Percentiles rank a stretch among this genome's conserved stretches.
Conservation (phyloP, 2,113 vertebrate species). For the Prunella himalayana region DNA sequence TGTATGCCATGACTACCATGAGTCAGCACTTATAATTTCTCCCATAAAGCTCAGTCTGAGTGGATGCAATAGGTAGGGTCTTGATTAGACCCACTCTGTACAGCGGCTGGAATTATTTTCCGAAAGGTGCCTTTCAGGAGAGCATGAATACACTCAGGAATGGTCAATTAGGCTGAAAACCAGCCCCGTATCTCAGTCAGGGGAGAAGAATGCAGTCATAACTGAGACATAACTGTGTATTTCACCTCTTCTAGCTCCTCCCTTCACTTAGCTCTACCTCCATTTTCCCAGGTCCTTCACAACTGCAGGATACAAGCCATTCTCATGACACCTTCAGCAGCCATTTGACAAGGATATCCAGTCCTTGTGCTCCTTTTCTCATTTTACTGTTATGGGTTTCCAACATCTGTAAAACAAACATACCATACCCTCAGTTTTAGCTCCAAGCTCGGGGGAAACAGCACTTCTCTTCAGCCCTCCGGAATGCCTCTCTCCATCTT, state of each 20-base stretch:
- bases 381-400: background rate
- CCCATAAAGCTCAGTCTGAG: background rate
- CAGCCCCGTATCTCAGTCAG: background rate
- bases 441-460: background rate
- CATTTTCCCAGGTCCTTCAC: background rate
- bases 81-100: background rate
- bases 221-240: background rate
- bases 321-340: background rate
- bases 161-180: background rate
- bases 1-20: fast-evolving
- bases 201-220: background rate
- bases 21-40: background rate
- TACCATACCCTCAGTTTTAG: background rate
- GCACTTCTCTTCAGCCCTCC: background rate
- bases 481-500: background rate
- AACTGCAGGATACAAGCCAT: background rate
- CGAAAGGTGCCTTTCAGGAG: background rate
- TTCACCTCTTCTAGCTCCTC: background rate
- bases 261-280: background rate
- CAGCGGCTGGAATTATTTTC: background rate
- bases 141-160: background rate
- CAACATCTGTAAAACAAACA: background rate
- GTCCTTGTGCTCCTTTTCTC: background rate
- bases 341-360: background rate
- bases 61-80: fast-evolving